Conservation (phyloP, 2,888 invertebrate genomes). For the Mayetiola destructor region DNA sequence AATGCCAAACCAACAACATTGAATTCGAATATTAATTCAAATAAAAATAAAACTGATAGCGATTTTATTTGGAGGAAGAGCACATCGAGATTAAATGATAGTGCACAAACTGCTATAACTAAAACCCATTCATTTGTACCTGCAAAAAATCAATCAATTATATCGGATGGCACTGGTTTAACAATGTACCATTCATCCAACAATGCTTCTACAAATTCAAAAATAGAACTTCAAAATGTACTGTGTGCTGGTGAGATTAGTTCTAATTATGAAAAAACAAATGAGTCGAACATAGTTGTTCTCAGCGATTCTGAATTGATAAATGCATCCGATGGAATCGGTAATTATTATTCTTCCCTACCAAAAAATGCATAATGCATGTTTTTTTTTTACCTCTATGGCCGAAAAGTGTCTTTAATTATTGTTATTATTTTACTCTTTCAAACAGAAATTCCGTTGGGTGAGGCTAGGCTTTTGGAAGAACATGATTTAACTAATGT, state of each 20-base stretch:
- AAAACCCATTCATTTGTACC: not conserved
- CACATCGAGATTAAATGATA: not conserved
- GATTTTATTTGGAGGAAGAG: not conserved
- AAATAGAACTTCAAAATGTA: not conserved
- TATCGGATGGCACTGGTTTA: conserved; percentile 31
- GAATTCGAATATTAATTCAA: not conserved
- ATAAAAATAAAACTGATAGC: not conserved
- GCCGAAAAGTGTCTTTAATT: conserved; percentile 1
- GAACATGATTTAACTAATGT: conserved; percentile 65
- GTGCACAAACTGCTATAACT: not conserved
- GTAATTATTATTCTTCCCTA: conserved; percentile 23
- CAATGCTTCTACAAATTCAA: conserved; percentile 20
- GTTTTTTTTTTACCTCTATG: conserved; percentile 9
- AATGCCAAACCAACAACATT: conserved; percentile 21
- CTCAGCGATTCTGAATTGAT: conserved; percentile 44
- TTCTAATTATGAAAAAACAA: conserved; percentile 47
- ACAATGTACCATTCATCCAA: conserved; percentile 12
- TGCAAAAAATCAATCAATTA: not conserved
- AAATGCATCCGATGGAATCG: conserved; percentile 35
- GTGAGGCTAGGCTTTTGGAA: conserved; percentile 46
- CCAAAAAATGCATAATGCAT: no score
- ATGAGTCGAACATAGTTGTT: conserved; percentile 44
- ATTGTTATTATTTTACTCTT: conserved; percentile 12
- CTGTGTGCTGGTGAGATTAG: conserved; percentile 39
- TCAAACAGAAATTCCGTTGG: conserved; percentile 40